phyloP scores from a whole-genome alignment of 92 coral and sea anemone species.

The Siderastrea siderea region DNA sequence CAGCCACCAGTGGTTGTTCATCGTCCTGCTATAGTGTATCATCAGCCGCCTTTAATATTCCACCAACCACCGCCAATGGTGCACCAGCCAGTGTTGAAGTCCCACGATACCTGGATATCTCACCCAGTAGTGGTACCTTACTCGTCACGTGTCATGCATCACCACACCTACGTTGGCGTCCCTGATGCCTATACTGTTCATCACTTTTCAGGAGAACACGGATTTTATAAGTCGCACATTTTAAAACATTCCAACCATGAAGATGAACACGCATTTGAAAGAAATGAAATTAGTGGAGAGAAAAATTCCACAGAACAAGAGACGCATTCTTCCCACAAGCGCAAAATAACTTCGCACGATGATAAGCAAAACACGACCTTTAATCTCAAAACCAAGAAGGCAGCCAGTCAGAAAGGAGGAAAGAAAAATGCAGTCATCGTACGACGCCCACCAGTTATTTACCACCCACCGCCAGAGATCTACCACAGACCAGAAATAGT shows the following conservation, averaged over 20 bases:
- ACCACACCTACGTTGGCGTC: conserved; percentile 79
- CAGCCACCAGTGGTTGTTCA: conserved; percentile 99
- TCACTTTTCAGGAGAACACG: conserved; percentile 52
- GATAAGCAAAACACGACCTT: conserved; percentile 53
- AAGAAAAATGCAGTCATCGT: conserved; percentile 90
- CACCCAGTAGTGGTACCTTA: conserved; percentile 74
- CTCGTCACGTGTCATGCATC: conserved; percentile 76
- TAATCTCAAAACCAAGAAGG: conserved; percentile 63
- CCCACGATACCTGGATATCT: conserved; percentile 94
- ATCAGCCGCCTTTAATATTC: conserved; percentile 94
- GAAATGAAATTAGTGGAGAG: conserved; percentile 64
- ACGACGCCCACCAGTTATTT: conserved; percentile 93
- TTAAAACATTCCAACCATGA: conserved; percentile 45
- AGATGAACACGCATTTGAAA: conserved; percentile 60
- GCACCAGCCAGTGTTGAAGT: conserved; percentile 89
- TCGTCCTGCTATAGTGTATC: conserved; percentile 98
- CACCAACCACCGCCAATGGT: conserved; percentile 99
- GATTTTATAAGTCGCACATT: conserved; percentile 78
- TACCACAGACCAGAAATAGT: conserved; percentile 97
- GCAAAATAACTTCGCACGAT: background rate
- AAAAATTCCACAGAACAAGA: conserved; percentile 15
- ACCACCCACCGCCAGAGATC: conserved; percentile 98
- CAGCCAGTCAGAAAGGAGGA: conserved; percentile 77
- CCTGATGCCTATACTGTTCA: conserved; percentile 80
- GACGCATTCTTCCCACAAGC: conserved; percentile 1